Percentiles rank a stretch among this genome's conserved stretches.
These are phyloP conservation scores for Nansenia antarctica DNA, from an alignment of 2,113 vertebrate species.

Conservation along the genomic window DNA sequence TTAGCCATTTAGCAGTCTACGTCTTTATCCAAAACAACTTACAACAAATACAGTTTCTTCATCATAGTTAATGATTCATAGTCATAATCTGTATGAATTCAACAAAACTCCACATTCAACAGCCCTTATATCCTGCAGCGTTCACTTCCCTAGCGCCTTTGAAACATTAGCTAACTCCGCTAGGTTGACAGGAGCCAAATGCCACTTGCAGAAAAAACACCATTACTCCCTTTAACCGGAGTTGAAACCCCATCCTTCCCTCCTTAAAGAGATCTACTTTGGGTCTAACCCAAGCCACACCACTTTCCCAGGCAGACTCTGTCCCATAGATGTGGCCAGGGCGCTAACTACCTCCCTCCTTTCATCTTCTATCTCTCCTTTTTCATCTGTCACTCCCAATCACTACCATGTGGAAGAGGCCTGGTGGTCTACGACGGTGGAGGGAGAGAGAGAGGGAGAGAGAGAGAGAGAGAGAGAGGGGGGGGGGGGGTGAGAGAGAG, in stretches of 20 bases:
- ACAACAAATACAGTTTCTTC: too few species aligned
- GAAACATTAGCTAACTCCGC: background rate
- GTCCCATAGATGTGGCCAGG: background rate
- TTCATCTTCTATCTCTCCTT: conserved; percentile 8
- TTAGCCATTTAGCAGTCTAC: too few species aligned
- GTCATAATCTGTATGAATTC: background rate
- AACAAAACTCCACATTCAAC: background rate
- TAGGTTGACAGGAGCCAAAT: background rate
- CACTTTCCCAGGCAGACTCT: background rate
- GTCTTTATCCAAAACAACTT: too few species aligned
- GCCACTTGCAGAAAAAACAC: background rate
- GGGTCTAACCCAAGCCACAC: conserved; percentile 8
- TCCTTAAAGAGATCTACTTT: background rate
- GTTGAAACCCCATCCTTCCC: background rate
- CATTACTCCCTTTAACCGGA: background rate
- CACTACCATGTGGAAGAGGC: conserved; percentile 8
- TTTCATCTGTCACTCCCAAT: background rate
- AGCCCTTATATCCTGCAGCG: background rate
- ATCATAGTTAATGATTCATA: background rate
- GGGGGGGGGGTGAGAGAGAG: too few species aligned
- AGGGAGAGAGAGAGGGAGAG: background rate
- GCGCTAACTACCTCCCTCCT: background rate
- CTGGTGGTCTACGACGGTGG: background rate
- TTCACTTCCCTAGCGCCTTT: background rate
- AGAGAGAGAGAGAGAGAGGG: too few species aligned